A percentile compares a stretch with the other conserved stretches of the same genome.
Evolutionary conservation across 1,140 invertebrate genomes (phyloP).

Genomic region (Tachypleus tridentatus): DNA sequence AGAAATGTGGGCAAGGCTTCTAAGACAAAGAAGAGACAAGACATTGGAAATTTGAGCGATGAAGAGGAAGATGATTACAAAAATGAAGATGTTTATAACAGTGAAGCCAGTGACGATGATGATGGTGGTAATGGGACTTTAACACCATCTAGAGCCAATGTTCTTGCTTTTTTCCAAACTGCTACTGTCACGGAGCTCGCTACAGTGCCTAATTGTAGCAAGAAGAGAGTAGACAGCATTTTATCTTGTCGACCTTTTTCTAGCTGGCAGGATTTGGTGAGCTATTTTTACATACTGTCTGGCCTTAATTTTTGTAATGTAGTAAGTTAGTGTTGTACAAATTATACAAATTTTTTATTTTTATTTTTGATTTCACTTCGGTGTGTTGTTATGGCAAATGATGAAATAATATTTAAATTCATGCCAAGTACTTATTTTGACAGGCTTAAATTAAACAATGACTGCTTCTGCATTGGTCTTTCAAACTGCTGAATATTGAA

Average conservation of each 20-base stretch:
- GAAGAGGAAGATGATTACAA: slow-evolving; percentile 17
- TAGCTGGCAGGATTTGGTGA: slow-evolving; percentile 36
- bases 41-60: slow-evolving; percentile 11
- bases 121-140: slow-evolving; percentile 21
- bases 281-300: no score
- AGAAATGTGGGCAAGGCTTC: neutral
- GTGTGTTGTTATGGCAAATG: no score
- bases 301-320: no score
- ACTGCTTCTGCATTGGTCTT: no score
- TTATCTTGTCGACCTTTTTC: slow-evolving; percentile 35
- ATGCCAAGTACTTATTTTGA: no score
- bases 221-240: slow-evolving; percentile 40
- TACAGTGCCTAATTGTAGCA: slow-evolving; percentile 37
- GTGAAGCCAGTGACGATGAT: slow-evolving; percentile 20
- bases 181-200: slow-evolving; percentile 35
- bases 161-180: slow-evolving; percentile 39
- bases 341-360: no score
- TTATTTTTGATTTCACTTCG: no score
- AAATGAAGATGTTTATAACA: slow-evolving; percentile 18
- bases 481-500: no score
- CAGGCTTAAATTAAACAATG: no score
- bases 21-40: slow-evolving; percentile 6
- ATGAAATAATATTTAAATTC: no score
- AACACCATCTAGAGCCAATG: slow-evolving; percentile 24
- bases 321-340: no score